Base-by-base conservation (phyloP, 2,888 invertebrate species). In the Enchytraeus crypticus region DNA sequence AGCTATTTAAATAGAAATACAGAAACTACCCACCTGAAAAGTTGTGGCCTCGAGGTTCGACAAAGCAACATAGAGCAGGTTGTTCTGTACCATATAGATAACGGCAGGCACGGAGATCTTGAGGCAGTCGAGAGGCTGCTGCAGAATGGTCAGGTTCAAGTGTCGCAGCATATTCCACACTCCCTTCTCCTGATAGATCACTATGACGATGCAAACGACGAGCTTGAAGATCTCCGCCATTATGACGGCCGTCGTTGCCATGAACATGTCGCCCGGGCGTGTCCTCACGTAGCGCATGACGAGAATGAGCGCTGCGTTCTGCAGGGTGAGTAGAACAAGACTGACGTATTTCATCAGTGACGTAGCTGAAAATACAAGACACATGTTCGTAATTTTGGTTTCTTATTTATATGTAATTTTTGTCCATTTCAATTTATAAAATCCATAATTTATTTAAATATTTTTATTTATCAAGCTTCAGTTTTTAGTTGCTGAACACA, bases 21-120 rank as follows among this genome's bases (percentile, higher is more conserved):
- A n/a, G n/a, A n/a, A n/a, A n/a, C n/a, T 0, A 33, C 57, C 8
- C 11, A 89, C 93, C 86, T 98, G 98, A 83, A 95, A 92, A 43
- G 98, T 98, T 23, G 97, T 97, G 56, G 97, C 97, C 82, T 98
- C 97, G 71, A 98, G 84, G 83, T 98, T 93, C 3, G 95, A 91
- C 32, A 96, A 90, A 1, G 97, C 95, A 29, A 98, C 85, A 79
- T 96, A 98, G 18, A 98, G 84, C 64, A 98, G 83, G 83, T 98
- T 98, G 79, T 98, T 98, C 81, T 98, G 98, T 66, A 98, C 81
- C 56, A 92, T 88, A 77, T 98, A 98, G 1, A 97, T 85, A 71
- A 96, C 83, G 0, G 97, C 93, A 59, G 97, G 97, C 60, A 98
- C 89, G 72, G 91, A 90, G 26, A 98, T 78, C 71, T 82, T 81